Base-by-base conservation (phyloP, 2,888 invertebrate genomes). In the Ectropis crepuscularia region DNA sequence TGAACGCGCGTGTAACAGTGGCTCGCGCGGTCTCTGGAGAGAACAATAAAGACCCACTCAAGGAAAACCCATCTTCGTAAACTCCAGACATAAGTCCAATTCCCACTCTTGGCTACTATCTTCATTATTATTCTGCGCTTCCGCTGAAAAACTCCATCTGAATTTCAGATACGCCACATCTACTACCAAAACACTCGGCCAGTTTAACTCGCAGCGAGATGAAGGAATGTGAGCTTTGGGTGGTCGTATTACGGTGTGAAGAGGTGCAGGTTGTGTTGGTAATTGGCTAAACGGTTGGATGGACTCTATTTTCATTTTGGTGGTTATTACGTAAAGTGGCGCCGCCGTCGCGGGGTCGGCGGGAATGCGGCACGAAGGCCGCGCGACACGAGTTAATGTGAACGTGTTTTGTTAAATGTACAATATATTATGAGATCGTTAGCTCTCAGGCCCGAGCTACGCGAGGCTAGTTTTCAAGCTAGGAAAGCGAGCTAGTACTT, bases 151-250 rank as follows among this genome's bases (percentile, higher is more conserved):
- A 81, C 78, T 78, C 75, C 78, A 86, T 86, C 82, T 83, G 84
- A 87, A 87, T 79, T 87, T 86, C 83, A 85, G 84, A 86, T 86
- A 69, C 59, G 76, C 73, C 75, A 79, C 77, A 75, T 65, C 64
- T 65, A 65, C 64, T 76, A 80, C 80, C 74, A 71, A 81, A 83
- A 82, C 71, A 72, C 69, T 67, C 65, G 70, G 65, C 67, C 70
- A 68, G 71, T 72, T 68, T 49, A 62, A 48, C 47, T 53, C 16
- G 37, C 38, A 12, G n/a, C 49, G 12, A 38, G 11, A 58, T 57
- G 45, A 57, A 61, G 42, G 59, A 62, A 74, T 62, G 72, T 67
- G 61, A 64, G 62, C 73, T 71, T 67, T 77, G 73, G 49, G 6
- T 8, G 37, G 5, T 9, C 6, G n/a, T 39, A 16, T 10, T 53